phyloP scores from a whole-genome alignment of 2,888 invertebrate species.

The Argynnis bischoffii region DNA sequence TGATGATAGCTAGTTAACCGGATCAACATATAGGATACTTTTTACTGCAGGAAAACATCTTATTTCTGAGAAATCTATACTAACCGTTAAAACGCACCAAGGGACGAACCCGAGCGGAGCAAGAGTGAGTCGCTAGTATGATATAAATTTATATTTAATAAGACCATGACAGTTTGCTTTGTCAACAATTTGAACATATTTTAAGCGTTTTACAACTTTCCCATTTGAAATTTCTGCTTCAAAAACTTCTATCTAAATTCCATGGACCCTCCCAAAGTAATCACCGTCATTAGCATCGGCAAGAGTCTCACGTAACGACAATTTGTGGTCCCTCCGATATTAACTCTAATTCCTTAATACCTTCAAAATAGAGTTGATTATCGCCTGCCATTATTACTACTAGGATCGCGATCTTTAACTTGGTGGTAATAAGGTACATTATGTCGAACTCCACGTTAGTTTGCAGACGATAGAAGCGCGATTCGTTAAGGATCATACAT shows the following conservation, averaged over 20 bases:
- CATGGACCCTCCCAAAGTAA: constrained; percentile 32
- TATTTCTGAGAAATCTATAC: no score
- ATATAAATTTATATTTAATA: not conserved
- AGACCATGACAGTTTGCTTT: not conserved
- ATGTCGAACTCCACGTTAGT: constrained; percentile 20
- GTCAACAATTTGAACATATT: constrained; percentile 15
- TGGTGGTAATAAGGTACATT: constrained; percentile 27
- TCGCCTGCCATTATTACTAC: constrained; percentile 5
- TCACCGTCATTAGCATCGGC: constrained; percentile 33
- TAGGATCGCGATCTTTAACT: constrained; percentile 21
- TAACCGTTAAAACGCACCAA: no score
- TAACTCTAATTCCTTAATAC: constrained; percentile 16
- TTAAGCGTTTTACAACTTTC: constrained; percentile 26
- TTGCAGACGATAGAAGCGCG: constrained; percentile 12
- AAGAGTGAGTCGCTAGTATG: no score
- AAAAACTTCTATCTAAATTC: constrained; percentile 33
- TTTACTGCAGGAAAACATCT: no score
- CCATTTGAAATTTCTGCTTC: constrained; percentile 27
- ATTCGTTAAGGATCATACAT: constrained; percentile 26
- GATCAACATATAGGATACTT: no score
- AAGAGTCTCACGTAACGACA: constrained; percentile 34
- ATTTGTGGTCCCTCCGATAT: constrained; percentile 30
- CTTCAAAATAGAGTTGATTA: constrained; percentile 22
- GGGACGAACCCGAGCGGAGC: no score
- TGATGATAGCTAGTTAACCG: no score